phyloP scores from a whole-genome alignment of 2,113 vertebrate genomes.

The Corynorhinus townsendii region DNA sequence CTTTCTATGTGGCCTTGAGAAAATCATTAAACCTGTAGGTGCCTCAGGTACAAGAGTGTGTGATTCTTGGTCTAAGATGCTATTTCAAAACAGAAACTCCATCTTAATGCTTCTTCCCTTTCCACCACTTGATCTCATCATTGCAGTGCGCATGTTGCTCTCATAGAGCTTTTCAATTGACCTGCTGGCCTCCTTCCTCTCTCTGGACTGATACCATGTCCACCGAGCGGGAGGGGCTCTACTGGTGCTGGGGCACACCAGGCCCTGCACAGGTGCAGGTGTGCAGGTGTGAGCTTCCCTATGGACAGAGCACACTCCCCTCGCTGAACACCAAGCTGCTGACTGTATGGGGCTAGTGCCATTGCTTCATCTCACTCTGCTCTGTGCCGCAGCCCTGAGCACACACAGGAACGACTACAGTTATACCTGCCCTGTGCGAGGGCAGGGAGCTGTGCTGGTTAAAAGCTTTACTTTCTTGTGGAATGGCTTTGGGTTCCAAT shows the following conservation, averaged over 20 bases:
- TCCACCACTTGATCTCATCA: conserved; percentile 15
- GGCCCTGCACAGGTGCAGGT: no score
- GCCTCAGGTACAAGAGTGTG: neutral
- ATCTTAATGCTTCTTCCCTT: conserved; percentile 38
- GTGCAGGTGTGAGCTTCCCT: neutral
- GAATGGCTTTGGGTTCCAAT: neutral
- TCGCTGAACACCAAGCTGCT: neutral
- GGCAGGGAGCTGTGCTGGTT: neutral
- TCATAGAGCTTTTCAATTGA: neutral
- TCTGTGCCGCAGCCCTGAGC: fast-evolving
- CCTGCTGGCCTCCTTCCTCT: neutral
- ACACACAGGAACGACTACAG: no score
- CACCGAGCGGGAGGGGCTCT: neutral
- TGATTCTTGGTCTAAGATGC: conserved; percentile 31
- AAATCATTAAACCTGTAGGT: conserved; percentile 57
- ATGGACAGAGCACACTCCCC: fast-evolving
- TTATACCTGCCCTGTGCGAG: fast-evolving
- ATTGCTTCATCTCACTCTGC: fast-evolving
- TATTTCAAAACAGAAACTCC: conserved; percentile 61
- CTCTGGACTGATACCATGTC: neutral
- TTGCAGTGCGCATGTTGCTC: neutral
- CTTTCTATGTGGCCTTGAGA: conserved; percentile 48
- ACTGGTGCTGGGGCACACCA: neutral
- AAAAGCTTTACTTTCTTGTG: neutral
- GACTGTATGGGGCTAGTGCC: no score